A percentile compares a stretch with the other conserved stretches of the same genome.
Evolutionary conservation across 2,797 vertebrate genomes (phyloP).

Genomic region (Peromyscus eremicus): DNA sequence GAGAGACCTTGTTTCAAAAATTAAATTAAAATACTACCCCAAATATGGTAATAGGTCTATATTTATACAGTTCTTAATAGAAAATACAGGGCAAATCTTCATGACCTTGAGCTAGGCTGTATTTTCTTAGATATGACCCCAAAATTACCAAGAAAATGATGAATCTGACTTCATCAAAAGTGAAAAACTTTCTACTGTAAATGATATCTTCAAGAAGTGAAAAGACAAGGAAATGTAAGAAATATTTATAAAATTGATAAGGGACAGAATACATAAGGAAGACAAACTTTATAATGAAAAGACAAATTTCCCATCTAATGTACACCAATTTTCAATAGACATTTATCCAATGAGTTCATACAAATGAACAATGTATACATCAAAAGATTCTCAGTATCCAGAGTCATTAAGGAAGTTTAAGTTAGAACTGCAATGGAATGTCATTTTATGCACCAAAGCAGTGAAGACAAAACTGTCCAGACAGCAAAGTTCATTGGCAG

Average conservation of each 20-base stretch:
- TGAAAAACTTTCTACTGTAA: neutral
- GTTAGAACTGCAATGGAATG: neutral
- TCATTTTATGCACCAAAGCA: neutral
- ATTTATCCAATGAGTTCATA: neutral
- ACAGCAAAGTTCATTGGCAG: neutral
- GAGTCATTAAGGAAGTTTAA: neutral
- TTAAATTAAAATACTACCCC: neutral
- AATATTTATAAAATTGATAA: neutral
- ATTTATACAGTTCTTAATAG: neutral
- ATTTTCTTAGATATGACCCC: neutral
- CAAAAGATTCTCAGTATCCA: neutral
- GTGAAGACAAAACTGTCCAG: neutral
- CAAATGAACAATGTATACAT: neutral
- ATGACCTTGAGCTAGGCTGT: neutral
- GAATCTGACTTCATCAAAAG: neutral
- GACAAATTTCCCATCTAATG: neutral
- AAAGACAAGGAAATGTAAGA: neutral
- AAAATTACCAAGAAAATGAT: neutral
- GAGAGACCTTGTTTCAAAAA: neutral
- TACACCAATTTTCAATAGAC: neutral
- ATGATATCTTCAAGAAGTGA: neutral
- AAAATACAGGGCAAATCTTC: neutral
- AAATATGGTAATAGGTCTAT: neutral
- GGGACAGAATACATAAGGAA: neutral
- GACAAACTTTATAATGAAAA: slow-evolving; percentile 26